Evolutionary conservation across 1,140 invertebrate genomes (phyloP).

Genomic region (Leptinotarsa texana): DNA sequence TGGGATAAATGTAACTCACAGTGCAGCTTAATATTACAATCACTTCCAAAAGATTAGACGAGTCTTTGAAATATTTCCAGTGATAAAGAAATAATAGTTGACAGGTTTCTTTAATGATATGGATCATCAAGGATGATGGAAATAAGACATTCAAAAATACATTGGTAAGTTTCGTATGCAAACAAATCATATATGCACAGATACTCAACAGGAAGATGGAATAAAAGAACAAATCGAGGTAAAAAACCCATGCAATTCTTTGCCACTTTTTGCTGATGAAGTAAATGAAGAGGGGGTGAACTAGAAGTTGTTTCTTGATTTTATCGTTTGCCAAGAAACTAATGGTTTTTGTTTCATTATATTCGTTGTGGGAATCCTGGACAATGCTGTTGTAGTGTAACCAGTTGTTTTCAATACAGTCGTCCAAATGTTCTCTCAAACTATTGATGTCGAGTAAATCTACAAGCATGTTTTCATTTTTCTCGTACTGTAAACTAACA

Average conservation of each 20-base stretch:
- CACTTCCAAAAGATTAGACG: constrained; percentile 35
- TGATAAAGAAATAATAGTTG: constrained; percentile 33
- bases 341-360: constrained; percentile 32
- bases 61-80: constrained; percentile 30
- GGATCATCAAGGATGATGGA: constrained; percentile 16
- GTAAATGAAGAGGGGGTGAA: constrained; percentile 36
- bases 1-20: constrained; percentile 24
- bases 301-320: constrained; percentile 32
- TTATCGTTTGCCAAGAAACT: constrained; percentile 26
- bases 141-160: constrained; percentile 16
- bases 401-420: constrained; percentile 32
- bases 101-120: constrained; percentile 30
- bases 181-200: constrained; percentile 31
- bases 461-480: constrained; percentile 2
- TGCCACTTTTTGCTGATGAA: constrained; percentile 37
- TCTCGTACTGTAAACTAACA: background rate
- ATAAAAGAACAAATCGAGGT: constrained; percentile 34
- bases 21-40: constrained; percentile 22
- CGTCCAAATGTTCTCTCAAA: constrained; percentile 35
- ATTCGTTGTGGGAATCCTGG: constrained; percentile 26
- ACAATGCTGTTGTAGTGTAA: constrained; percentile 38
- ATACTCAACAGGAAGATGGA: constrained; percentile 31
- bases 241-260: constrained; percentile 29
- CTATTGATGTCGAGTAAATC: constrained; percentile 17
- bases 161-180: constrained; percentile 21